These are phyloP conservation scores for Exocentrus adspersus DNA, from an alignment of 2,888 invertebrate species.

Conservation along the genomic window DNA sequence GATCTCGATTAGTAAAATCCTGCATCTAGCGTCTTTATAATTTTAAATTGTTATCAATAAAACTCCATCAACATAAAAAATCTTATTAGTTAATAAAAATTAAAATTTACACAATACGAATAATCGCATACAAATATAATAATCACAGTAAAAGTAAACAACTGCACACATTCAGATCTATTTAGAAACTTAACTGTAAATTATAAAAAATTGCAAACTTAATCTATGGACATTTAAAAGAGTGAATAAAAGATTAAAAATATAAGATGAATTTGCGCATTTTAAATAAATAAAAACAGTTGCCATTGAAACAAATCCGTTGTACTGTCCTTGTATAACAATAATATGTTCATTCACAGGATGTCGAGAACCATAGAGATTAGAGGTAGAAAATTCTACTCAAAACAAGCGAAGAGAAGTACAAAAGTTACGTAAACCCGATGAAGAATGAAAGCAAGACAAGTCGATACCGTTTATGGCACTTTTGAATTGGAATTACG, in stretches of 20 bases:
- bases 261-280: background rate
- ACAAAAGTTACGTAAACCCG: background rate
- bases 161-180: constrained; percentile 33
- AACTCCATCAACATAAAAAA: constrained; percentile 20
- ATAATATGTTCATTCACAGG: too few relatives aligned
- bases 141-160: constrained; percentile 34
- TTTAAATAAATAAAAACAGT: background rate
- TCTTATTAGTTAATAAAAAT: constrained; percentile 32
- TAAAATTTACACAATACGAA: constrained; percentile 25
- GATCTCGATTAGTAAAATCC: too few relatives aligned
- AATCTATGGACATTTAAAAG: constrained; percentile 21
- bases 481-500: background rate
- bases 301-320: background rate
- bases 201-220: constrained; percentile 25
- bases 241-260: constrained; percentile 5
- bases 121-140: too few relatives aligned
- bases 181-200: constrained; percentile 14
- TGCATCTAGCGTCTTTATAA: too few relatives aligned
- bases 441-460: background rate
- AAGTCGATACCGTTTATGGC: background rate
- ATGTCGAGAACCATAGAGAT: background rate
- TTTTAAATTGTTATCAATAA: background rate
- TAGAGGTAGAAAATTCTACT: background rate
- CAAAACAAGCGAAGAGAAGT: background rate
- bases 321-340: too few relatives aligned